Base-by-base conservation (phyloP, 2,113 vertebrate genomes). In the Cephalopterus ornatus region DNA sequence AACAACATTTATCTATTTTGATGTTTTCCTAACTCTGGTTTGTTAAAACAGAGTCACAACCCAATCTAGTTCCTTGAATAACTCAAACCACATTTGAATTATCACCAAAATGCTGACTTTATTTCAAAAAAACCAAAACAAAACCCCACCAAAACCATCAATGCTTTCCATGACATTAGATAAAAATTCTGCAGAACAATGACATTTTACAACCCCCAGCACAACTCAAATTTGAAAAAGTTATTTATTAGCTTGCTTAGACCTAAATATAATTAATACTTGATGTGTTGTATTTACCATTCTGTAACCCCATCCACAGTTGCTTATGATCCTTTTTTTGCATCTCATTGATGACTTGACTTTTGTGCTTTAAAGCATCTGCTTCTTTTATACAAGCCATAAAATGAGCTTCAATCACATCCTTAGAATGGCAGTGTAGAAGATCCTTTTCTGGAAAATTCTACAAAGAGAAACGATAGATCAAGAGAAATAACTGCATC, bases 241-340 rank as follows among this genome's bases (percentile, higher is more conserved):
- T 65, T 49, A 50, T 42, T 62, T 50, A 58, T 66, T 89, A 90
- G 27, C 35, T 58, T 55, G 33, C 27, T 72, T 72, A 39, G 11
- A 93, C 20, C 14, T 76, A 62, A 84, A 81, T 55, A 33, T 35
- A 92, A 66, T 58, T 68, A 81, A 52, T 55, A 84, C 4, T 78
- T 44, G 15, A 72, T 37, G 4, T 41, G 55, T 8, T 81, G 6
- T 88, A 97, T 96, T 98, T 98, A 99, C 99, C 99, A 58, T 99
- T 99, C 96, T 99, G 99, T 92, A 99, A 98, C 88, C 99, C 99
- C 99, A 99, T 99, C 99, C 99, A 99, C 91, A 99, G 98, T 90
- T 99, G 99, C n/a, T 99, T 99, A 98, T 99, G 99, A 98, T 99
- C 99, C 97, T 99, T 99, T 93, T 99, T 99, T 98, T 99, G 99